Evolutionary conservation across 2,797 vertebrate genomes (phyloP).

Genomic region (Pseudocheirus occidentalis): DNA sequence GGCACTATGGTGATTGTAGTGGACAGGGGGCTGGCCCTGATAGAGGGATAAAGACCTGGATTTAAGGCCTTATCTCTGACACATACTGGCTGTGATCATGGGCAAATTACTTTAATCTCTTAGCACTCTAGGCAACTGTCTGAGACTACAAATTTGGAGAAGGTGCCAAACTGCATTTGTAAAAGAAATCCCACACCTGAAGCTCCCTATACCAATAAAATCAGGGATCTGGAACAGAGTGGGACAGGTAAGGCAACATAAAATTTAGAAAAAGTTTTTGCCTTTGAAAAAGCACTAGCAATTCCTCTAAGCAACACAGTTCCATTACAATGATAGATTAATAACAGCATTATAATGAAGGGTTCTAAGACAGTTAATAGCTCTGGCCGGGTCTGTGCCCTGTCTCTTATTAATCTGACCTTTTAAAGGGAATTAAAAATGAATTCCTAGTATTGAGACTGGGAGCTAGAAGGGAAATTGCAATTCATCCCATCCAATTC

Average conservation of each 20-base stretch:
- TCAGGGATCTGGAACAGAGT: not conserved
- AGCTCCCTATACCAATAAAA: not conserved
- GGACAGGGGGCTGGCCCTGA: not conserved
- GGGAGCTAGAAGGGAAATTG: not conserved
- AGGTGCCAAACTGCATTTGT: not conserved
- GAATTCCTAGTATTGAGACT: not conserved
- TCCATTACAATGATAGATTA: not conserved
- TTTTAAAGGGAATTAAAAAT: not conserved
- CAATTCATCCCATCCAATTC: not conserved
- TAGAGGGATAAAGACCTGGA: not conserved
- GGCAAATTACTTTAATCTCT: not conserved
- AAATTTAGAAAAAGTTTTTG: constrained; percentile 10
- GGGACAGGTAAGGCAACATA: not conserved
- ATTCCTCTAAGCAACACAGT: not conserved
- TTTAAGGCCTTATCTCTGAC: too few species aligned
- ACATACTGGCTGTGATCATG: not conserved
- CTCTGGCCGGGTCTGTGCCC: not conserved
- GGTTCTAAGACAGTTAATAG: not conserved
- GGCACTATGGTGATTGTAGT: not conserved
- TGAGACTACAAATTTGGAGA: not conserved
- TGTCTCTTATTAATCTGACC: not conserved
- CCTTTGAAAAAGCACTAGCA: constrained; percentile 14
- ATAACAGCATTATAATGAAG: not conserved
- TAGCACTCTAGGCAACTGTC: not conserved
- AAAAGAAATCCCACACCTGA: not conserved